phyloP scores from a whole-genome alignment of 2,797 vertebrate species.

The Mareca strepera region DNA sequence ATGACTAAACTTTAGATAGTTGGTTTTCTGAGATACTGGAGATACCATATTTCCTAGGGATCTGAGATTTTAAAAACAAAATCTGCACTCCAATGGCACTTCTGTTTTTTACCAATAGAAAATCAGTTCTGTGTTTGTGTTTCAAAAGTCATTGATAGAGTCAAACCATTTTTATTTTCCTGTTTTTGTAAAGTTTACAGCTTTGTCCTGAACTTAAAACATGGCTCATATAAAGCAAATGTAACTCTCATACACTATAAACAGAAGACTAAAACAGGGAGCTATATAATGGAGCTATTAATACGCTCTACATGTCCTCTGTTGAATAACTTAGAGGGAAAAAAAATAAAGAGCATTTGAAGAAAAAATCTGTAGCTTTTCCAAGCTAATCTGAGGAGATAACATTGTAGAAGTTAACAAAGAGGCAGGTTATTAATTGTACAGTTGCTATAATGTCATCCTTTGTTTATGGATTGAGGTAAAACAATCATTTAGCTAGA shows the following conservation, averaged over 20 bases:
- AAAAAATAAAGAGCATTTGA: background rate
- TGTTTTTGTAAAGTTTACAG: background rate
- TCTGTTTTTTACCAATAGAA: background rate
- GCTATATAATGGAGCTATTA: background rate
- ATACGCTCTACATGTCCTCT: background rate
- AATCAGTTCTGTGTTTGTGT: background rate
- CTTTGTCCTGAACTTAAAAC: background rate
- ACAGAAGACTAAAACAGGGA: background rate
- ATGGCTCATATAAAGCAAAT: background rate
- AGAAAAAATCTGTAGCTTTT: background rate
- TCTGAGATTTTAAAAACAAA: background rate
- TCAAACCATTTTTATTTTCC: background rate
- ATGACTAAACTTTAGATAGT: background rate
- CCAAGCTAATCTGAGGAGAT: background rate
- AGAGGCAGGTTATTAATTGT: slow-evolving; percentile 12
- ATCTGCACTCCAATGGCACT: background rate
- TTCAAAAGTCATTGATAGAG: background rate
- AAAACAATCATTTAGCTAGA: slow-evolving; percentile 1
- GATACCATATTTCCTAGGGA: background rate
- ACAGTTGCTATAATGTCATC: background rate
- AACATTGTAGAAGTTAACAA: background rate
- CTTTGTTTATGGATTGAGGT: background rate
- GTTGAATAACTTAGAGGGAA: background rate
- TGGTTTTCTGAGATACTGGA: background rate
- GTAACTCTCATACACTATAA: background rate